Conservation (phyloP, 2,113 vertebrate genomes). For the Nettapus auritus region DNA sequence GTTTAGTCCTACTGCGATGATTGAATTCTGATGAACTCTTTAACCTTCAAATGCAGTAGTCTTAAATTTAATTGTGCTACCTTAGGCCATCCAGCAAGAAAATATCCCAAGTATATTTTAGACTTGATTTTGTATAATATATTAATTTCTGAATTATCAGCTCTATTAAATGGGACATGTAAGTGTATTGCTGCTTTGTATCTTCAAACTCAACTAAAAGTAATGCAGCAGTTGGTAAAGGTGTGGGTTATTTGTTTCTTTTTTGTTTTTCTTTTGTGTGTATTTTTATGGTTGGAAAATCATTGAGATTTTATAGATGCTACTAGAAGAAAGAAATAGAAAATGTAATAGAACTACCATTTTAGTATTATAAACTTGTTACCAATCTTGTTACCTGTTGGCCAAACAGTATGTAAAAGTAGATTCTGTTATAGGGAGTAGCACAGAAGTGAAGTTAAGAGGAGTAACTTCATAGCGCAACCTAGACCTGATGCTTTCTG, state of each 20-base stretch:
- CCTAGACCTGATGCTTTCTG: background rate
- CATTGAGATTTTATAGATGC: background rate
- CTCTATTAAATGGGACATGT: background rate
- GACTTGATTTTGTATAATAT: background rate
- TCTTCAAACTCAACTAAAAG: background rate
- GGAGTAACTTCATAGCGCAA: background rate
- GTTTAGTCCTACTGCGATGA: background rate
- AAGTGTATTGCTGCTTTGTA: background rate
- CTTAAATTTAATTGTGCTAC: background rate
- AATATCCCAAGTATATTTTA: background rate
- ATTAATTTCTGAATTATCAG: background rate
- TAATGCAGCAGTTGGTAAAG: background rate
- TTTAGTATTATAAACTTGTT: background rate
- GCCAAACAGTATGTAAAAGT: background rate
- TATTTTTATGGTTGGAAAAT: background rate
- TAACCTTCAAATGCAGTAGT: background rate
- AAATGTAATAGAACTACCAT: background rate
- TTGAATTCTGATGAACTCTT: background rate
- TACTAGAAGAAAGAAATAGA: background rate
- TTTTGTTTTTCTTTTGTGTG: background rate
- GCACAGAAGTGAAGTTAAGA: background rate
- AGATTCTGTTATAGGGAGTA: background rate
- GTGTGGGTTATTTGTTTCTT: background rate
- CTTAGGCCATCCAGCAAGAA: background rate
- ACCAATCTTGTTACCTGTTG: background rate